Evolutionary conservation across 2,888 invertebrate genomes (phyloP), one percentile per base, ranked within the genome.

Genomic region (Synanthedon vespiformis): DNA sequence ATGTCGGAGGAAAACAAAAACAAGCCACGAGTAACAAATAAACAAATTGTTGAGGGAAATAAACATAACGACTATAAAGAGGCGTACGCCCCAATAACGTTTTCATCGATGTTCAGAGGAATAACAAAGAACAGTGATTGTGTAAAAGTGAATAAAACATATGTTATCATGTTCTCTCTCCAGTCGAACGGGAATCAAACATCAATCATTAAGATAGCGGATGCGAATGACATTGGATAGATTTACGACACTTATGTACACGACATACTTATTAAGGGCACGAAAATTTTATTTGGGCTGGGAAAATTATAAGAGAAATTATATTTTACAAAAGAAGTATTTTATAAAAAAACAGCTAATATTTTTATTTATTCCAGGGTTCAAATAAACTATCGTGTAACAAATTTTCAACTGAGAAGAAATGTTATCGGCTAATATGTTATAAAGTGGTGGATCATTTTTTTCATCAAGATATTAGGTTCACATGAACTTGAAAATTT

Each of bases 111-210:
- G 14, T 14, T 13, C 44, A 44, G 14, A 44, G 34, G 14, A 44
- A 48, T 16, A 48, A 48, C 48, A 48, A 48, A 48, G 48, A 12
- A 48, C 12, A 5, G 12, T 48, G 48, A 48, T 48, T 48, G 18
- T 16, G 48, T 48, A 18, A 22, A 22, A 48, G 22, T 48, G 22
- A 59, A 51, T 53, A 58, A 65, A 60, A 57, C 52, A 51, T 54
- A 51, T 52, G 55, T 54, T 58, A 61, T 62, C 54, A 56, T 57
- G 53, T 60, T 58, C 51, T 51, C 56, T 61, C 56, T 53, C 55
- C 52, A 55, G 57, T 60, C 56, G 56, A 57, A 60, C 59, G 55
- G 55, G 58, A 57, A 61, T 54, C 56, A 52, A 55, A 54, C 59
- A 61, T 62, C 60, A 55, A 57, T 63, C 62, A 61, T 56, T 54